Evolutionary conservation across 1,140 invertebrate species (phyloP), one percentile per base, ranked within the genome.

Genomic region (Trichogramma pretiosum): DNA sequence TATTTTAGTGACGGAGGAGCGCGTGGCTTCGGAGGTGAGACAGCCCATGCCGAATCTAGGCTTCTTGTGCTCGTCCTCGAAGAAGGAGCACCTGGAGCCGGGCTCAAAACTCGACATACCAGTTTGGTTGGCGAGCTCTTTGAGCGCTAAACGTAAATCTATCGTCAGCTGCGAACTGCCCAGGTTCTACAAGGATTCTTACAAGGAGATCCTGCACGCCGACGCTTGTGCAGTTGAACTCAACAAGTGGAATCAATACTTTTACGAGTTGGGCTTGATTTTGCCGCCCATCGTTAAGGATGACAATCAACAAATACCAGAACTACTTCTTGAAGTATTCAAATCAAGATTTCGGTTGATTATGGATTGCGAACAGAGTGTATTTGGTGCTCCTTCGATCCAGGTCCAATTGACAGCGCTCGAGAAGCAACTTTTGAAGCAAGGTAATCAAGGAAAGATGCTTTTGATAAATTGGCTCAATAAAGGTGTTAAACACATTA

Each of bases 171-270:
- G 26, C 3, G 44, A 51, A 33, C 22, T 36, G 13, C 49, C 49
- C 14, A 46, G 42, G 28, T 30, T 51, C 14, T 51, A 26, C 17
- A 46, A 42, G 17, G 44, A 46, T 11, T 36, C n/a, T 22, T 50
- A 46, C n/a, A 39, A 16, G 16, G 49, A 51, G 22, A 51, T 51
- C 22, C 38, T 51, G 9, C 22, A 51, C 2, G 49, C 49, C 5
- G 49, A 51, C 23, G 49, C 49, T 7, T 51, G 43, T 19, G 28
- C 49, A 11, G 49, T 51, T 8, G 49, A 51, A 21, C 28, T 51
- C 26, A 23, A 5, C 11, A 51, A 51, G 30, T 51, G 49, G 49
- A 36, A 33, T 36, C 37, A 40, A 18, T 28, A 51, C 18, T 51
- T 16, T n/a, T 51, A 51, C 22, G 49, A 51, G 35, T 16, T 51